Evolutionary conservation across 2,888 invertebrate species (phyloP), one percentile per base, ranked within the genome.

Genomic region (Aphidius colemani): DNA sequence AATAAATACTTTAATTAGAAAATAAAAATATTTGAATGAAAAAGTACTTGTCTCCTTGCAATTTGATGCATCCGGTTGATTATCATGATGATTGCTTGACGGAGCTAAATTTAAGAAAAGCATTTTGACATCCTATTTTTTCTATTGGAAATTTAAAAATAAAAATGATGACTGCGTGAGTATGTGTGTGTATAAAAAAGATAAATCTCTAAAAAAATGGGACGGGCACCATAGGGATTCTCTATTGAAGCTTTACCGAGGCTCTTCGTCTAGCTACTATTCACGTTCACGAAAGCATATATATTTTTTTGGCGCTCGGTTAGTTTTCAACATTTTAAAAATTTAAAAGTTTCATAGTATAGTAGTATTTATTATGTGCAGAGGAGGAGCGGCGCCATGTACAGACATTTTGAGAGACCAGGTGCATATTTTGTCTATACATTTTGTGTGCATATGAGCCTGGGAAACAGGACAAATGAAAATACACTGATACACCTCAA

Each of bases 251-350:
- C 11, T 48, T 68, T 69, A 68, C 63, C 61, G 70, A 64, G 46
- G 64, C 46, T 57, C 44, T 61, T 46, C 40, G 71, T 30, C 30
- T 30, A 30, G 30, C 30, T 30, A 30, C 77, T 78, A 79, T 79
- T 79, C 78, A 79, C 71, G 75, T 77, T 75, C 76, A 78, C 75
- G 74, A 76, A 75, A 78, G 78, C 78, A 76, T 78, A 72, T 75
- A 30, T 30, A 30, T 30, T 30, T 75, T 71, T 66, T 60, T 57
- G 49, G 56, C 57, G 18, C 41, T 63, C 50, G 9, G 57, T 57
- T 55, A 59, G 58, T 53, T 50, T 59, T 63, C 51, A 66, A 53
- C 50, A 13, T 50, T 50, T 50, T 3, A 30, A 30, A 30, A 5
- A 5, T 30, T 30, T 30, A 30, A 30, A 30, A 30, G 30, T 30